phyloP scores from a whole-genome alignment of 2,888 invertebrate genomes.

The Microctonus aethiopoides region DNA sequence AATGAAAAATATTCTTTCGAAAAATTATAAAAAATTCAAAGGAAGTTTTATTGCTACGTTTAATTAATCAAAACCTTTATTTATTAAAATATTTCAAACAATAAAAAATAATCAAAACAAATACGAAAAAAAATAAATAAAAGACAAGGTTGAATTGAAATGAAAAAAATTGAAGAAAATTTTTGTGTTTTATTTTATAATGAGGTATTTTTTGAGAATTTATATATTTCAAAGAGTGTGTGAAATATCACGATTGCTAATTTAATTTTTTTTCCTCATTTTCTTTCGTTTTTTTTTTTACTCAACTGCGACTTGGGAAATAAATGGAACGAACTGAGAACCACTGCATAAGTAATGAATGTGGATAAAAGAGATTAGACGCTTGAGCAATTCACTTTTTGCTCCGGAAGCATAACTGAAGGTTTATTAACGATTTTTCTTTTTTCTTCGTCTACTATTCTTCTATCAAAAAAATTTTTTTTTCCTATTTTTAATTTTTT shows the following conservation, averaged over 20 bases:
- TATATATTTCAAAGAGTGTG: no score
- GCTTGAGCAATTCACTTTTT: conserved; percentile 51
- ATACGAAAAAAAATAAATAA: no score
- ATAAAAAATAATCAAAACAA: no score
- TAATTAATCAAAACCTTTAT: no score
- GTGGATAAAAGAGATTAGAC: conserved; percentile 61
- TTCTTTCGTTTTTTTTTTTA: conserved; percentile 5
- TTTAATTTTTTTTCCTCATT: conserved; percentile 3
- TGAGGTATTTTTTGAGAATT: no score
- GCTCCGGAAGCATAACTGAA: conserved; percentile 50
- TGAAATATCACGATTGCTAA: conserved; percentile 12
- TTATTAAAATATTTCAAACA: no score
- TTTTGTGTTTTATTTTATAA: no score
- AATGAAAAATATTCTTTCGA: no score
- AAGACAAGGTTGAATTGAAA: no score
- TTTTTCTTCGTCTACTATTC: conserved; percentile 17
- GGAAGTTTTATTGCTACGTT: no score
- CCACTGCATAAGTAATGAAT: conserved; percentile 55
- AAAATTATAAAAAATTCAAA: no score
- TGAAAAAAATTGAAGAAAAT: no score
- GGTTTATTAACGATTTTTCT: conserved; percentile 57
- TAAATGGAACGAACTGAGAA: conserved; percentile 44
- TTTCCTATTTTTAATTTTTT: conserved; percentile 14
- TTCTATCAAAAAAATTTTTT: background rate
- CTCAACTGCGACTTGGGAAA: background rate